A percentile compares a stretch with the other conserved stretches of the same genome.
These are phyloP conservation scores for Halesus radiatus DNA, from an alignment of 1,140 invertebrate species.

Conservation along the genomic window DNA sequence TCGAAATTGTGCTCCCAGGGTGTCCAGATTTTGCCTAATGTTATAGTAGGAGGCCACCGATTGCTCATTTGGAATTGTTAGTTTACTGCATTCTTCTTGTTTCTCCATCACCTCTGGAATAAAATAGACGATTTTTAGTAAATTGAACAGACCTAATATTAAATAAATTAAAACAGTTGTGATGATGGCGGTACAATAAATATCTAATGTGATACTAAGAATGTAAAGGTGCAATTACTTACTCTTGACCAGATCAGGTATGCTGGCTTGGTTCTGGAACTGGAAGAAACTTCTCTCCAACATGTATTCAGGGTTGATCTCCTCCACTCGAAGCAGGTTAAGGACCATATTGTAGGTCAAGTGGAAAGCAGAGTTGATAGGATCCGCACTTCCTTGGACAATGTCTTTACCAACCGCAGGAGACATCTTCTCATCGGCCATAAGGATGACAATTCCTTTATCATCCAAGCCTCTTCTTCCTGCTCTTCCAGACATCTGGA, in stretches of 20 bases:
- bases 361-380: constrained; percentile 98
- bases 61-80: constrained; percentile 81
- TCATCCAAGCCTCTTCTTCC: constrained; percentile 97
- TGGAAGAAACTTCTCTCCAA: constrained; percentile 98
- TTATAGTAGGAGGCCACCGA: constrained; percentile 88
- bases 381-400: constrained; percentile 94
- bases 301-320: constrained; percentile 99
- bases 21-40: constrained; percentile 85
- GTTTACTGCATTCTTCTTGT: constrained; percentile 75
- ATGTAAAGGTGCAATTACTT: constrained; percentile 41
- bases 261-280: constrained; percentile 97
- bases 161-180: too few species aligned
- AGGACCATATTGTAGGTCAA: constrained; percentile 99
- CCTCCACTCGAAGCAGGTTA: constrained; percentile 96
- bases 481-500: constrained; percentile 99
- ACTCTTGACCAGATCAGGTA: constrained; percentile 92
- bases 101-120: constrained; percentile 81
- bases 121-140: neutral
- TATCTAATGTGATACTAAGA: too few species aligned
- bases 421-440: constrained; percentile 98
- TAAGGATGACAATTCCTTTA: constrained; percentile 97
- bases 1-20: constrained; percentile 81
- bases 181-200: too few species aligned
- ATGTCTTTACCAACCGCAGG: constrained; percentile 87
- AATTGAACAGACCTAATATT: too few species aligned